Evolutionary conservation across 1,140 invertebrate genomes (phyloP), one percentile per base, ranked within the genome.

Genomic region (Caenorhabditis remanei): DNA sequence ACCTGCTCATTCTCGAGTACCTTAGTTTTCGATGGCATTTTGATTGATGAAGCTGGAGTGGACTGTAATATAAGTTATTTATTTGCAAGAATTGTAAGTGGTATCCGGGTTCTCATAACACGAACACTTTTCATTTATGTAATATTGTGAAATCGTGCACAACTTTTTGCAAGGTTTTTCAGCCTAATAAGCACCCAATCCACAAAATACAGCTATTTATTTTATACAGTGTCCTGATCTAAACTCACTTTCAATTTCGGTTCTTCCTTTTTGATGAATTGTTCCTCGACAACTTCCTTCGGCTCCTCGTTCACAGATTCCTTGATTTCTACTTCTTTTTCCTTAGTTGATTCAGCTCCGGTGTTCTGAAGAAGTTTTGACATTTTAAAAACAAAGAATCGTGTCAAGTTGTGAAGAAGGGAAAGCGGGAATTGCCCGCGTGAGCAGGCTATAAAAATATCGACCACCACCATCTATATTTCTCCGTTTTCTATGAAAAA

Each of bases 21-120:
- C 71, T 79, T 79, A 41, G 32, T 46, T 79, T 79, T 79, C 43
- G 71, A 24, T 79, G 71, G 71, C 71, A 79, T 79, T 79, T n/a
- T 79, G 43, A 79, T 13, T 41, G 46, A 21, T 21, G 46, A 19
- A 50, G 71, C 19, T 50, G 71, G 71, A 79, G 71, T 46, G n/a
- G 71, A 79, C 71, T 79, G 46, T 9, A 79, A 79, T 19, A 19
- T 71, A 14, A 65, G 21, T 19, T 32, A 11, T 21, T 63, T 63
- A 32, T 19, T 32, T 7, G 11, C n/a, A 6, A 11, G 5, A 11
- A 40, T 21, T 63, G 24, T 21, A 9, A 3, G 16, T 4, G 56
- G n/a, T 8, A n/a, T 4, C 14, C n/a, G 11, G 21, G 24, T 8
- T 32, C 7, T 40, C 6, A 11, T 2, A 32, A 43, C 41, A 16